Evolutionary conservation across 2,797 vertebrate genomes (phyloP), one percentile per base, ranked within the genome.

Genomic region (Micrastur ruficollis): DNA sequence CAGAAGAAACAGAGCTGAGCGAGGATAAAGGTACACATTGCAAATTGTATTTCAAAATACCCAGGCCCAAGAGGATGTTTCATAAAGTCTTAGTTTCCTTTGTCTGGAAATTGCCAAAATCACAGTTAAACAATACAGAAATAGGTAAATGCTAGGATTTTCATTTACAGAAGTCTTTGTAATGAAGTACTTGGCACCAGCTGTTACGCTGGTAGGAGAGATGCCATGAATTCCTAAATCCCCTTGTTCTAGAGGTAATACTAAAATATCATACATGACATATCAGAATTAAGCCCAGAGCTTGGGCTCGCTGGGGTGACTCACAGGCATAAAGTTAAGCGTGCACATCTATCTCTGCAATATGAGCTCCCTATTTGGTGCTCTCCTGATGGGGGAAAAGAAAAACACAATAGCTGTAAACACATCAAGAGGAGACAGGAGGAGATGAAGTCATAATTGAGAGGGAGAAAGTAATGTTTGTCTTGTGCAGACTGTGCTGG

Each of bases 11-110:
- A 75, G 96, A 97, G 68, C 89, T 81, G 62, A 92, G 81, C 52
- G 90, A 97, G 91, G 95, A 96, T 82, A 97, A 98, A 98, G 98
- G 97, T 98, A 98, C 34, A 67, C 96, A 92, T 55, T 68, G n/a
- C 49, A 88, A 91, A 90, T 65, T 92, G 47, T 26, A 44, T 76
- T 90, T 90, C 72, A 94, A 95, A 95, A 67, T 67, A 81, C 8
- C 71, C 36, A 8, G 2, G 94, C 84, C 86, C 66, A n/a, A 74
- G 83, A 89, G 80, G 63, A 26, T 18, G 5, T 86, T 94, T 82
- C 12, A 7, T 62, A 78, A 76, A 71, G 72, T 61, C 65, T 50
- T 75, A 29, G 97, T 94, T 93, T 42, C 34, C 63, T 73, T 89
- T 92, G 55, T 83, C 47, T 94, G 90, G 29, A 80, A 95, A 95